These are phyloP conservation scores for Gadus macrocephalus DNA, from an alignment of 2,113 vertebrate genomes.

Conservation along the genomic window DNA sequence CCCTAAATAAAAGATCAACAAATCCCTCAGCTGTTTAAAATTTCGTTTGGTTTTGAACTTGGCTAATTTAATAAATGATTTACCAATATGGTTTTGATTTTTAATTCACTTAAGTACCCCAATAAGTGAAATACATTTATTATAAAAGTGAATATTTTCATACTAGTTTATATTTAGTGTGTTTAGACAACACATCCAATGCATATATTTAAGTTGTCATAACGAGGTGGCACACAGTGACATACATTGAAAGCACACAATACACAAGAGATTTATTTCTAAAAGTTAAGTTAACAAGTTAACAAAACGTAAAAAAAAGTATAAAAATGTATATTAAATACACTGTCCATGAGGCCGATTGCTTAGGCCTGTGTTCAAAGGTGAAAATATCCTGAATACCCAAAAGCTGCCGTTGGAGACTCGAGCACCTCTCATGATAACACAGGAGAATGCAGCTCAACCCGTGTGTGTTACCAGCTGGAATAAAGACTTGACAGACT, in stretches of 20 bases:
- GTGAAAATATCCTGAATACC: constrained; percentile 66
- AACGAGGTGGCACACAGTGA: neutral
- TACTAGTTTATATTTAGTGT: too few relatives aligned
- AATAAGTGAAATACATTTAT: neutral
- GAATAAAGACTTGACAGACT: too few relatives aligned
- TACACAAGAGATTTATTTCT: constrained; percentile 64
- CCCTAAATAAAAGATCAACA: constrained; percentile 19
- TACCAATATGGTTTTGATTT: constrained; percentile 26
- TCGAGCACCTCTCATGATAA: constrained; percentile 6
- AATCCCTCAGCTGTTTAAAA: constrained; percentile 35
- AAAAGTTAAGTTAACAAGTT: constrained; percentile 44
- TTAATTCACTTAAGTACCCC: neutral
- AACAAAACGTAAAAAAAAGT: constrained; percentile 67
- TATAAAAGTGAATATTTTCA: too few relatives aligned
- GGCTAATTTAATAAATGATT: constrained; percentile 35
- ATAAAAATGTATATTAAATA: constrained; percentile 72
- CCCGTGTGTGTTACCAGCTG: too few relatives aligned
- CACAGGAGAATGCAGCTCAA: too few relatives aligned
- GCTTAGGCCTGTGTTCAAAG: constrained; percentile 68
- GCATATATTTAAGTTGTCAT: neutral
- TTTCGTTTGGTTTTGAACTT: constrained; percentile 45
- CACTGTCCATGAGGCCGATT: constrained; percentile 55
- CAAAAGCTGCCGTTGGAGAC: constrained; percentile 39
- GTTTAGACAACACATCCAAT: too few relatives aligned
- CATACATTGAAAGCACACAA: constrained; percentile 37